Base-by-base conservation (phyloP, 2,797 vertebrate genomes). In the Cheirogaleus major region DNA sequence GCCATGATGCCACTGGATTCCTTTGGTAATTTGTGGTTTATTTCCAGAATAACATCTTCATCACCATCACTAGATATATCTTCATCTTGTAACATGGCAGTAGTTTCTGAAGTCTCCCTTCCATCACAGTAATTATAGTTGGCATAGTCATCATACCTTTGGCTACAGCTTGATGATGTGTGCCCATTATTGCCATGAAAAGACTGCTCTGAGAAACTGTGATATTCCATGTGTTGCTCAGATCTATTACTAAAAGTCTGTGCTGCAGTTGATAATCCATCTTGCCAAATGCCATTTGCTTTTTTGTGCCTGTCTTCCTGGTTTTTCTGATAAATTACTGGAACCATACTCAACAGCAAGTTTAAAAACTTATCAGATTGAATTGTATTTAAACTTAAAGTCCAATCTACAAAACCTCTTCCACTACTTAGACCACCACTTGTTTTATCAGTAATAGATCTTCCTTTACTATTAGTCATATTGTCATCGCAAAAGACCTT, bases 251-350 rank as follows among this genome's bases (percentile, higher is more conserved):
- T 98, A 75, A 98, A 99, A 52, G 84, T 98, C 93, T 98, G 98
- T 22, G 96, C 98, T n/a, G 97, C 80, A 12, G 97, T 43, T 35
- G 99, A 99, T 23, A 99, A 95, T 15, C 98, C 98, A 79, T 98
- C 97, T 45, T 97, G 98, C 98, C 99, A 99, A 23, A 98, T 97
- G 10, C 99, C 95, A 27, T 99, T 99, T 57, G 98, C 98, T 98
- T 99, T 99, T 95, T 99, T 99, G 91, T 99, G 98, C 61, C 99
- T 98, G 96, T 99, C 99, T 87, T 99, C 99, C 98, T 99, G 99
- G 63, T 99, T 99, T 82, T 99, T 99, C 97, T 99, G 99, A 97
- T 99, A 99, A 95, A 99, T 99, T 25, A 99, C 98, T 9, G 99
- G 99, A 92, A 99, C 99, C 99, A 99, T 99, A 95, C 99, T 99